phyloP scores from a whole-genome alignment of 2,797 vertebrate genomes.

The Leptoclinus maculatus region DNA sequence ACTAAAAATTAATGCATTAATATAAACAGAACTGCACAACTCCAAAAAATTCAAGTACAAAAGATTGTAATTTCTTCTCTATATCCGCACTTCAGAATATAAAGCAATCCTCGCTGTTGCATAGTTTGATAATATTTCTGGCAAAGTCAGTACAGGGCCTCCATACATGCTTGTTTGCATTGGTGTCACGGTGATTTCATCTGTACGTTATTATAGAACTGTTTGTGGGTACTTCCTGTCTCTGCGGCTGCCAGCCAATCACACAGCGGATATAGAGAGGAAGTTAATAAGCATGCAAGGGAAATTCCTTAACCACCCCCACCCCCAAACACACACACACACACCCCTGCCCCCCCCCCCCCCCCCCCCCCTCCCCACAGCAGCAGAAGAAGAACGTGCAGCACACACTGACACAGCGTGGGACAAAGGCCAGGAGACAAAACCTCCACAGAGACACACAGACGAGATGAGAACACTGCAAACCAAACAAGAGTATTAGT shows the following conservation, averaged over 20 bases:
- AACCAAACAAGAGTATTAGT: slow-evolving; percentile 56
- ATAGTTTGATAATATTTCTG: slow-evolving; percentile 54
- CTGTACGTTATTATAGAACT: slow-evolving; percentile 75
- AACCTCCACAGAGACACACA: slow-evolving; percentile 32
- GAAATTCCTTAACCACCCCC: slow-evolving; percentile 84
- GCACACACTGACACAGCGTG: slow-evolving; percentile 26
- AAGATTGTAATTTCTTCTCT: background rate
- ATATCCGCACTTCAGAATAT: slow-evolving; percentile 25
- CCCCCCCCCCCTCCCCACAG: slow-evolving; percentile 58
- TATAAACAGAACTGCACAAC: background rate
- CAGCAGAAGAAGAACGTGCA: slow-evolving; percentile 67
- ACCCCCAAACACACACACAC: background rate
- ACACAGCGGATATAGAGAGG: slow-evolving; percentile 75
- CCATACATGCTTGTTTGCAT: slow-evolving; percentile 51
- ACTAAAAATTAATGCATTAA: background rate
- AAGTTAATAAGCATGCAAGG: slow-evolving; percentile 80
- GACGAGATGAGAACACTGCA: slow-evolving; percentile 31
- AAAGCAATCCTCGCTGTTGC: slow-evolving; percentile 41
- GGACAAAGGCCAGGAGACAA: slow-evolving; percentile 29
- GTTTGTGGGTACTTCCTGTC: slow-evolving; percentile 81
- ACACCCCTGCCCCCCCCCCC: rapidly evolving
- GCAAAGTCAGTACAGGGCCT: slow-evolving; percentile 50
- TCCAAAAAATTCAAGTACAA: background rate
- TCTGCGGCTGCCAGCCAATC: slow-evolving; percentile 75
- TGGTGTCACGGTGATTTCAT: slow-evolving; percentile 77